These are phyloP conservation scores for Villa cingulata DNA, from an alignment of 2,888 invertebrate species.

Conservation along the genomic window DNA sequence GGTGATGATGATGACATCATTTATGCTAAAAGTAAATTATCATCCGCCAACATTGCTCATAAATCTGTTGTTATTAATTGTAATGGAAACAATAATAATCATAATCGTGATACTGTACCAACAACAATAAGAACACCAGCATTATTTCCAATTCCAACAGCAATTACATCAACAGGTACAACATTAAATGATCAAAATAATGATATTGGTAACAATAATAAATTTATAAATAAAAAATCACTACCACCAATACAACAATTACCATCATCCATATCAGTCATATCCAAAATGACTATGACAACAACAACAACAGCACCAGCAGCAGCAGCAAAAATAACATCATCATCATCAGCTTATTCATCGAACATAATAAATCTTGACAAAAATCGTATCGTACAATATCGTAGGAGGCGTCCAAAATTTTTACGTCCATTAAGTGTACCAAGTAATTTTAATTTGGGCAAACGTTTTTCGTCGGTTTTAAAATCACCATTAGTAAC, in stretches of 20 bases:
- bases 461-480: constrained; percentile 7
- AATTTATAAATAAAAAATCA: not conserved
- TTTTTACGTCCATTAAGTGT: constrained; percentile 12
- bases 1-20: constrained; percentile 2
- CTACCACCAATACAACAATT: not conserved
- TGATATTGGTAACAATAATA: no score
- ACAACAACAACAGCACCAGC: no score
- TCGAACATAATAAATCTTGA: constrained; percentile 14
- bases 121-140: no score
- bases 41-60: no score
- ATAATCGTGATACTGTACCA: no score
- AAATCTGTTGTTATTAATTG: no score
- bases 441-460: constrained; percentile 13
- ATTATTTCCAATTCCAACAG: not conserved
- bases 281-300: no score
- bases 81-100: no score
- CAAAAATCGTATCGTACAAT: constrained; percentile 14
- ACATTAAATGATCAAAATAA: no score
- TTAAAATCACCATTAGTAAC: not conserved
- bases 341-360: no score
- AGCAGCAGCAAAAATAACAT: no score
- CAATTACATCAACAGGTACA: not conserved
- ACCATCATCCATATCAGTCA: no score
- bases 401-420: constrained; percentile 24
- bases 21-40: not conserved